Base-by-base conservation (phyloP, 2,113 vertebrate species). In the Danionella cerebrum region DNA sequence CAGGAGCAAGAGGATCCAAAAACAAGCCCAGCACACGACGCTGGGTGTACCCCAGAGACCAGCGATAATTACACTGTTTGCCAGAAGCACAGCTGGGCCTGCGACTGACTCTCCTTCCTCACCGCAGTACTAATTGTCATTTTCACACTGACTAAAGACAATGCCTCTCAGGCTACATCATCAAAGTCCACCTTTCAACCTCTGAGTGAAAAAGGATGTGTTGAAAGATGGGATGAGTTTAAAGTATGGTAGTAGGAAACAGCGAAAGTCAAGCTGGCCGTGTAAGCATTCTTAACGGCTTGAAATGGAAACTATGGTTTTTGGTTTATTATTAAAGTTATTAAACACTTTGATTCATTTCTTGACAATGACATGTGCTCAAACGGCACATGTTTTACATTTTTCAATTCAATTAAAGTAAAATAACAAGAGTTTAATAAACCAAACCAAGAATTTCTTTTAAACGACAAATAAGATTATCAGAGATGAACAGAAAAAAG, bases 101-200 rank as follows among this genome's bases (percentile, higher is more conserved):
- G n/a, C 36, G 27, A 54, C 42, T 50, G 41, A 35, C 44, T 67
- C 71, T 65, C 33, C 25, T 27, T 53, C 35, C 31, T 41, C 24
- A 55, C 47, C 25, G 29, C 62, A 48, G 71, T 67, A 54, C 71
- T 73, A 76, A 67, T 73, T 73, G 74, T 67, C 54, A 67, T 73
- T 73, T 74, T 67, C 66, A 73, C 71, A 42, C 74, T 76, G 74
- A 70, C 70, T 67, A 73, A 67, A 70, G 66, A 72, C 70, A 69
- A 51, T 60, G 36, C 70, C 44, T 57, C 45, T 6, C 51, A 45
- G 67, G 62, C 41, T 42, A 52, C 8, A 51, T 48, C 48, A 73
- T 73, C 62, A 73, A 38, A 67, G 35, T 38, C 65, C 60, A 70
- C 70, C 66, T 66, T 35, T 48, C 36, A 66, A 66, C 66, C 27